These are phyloP conservation scores for Saguinus imperator DNA, from an alignment of 2,113 vertebrate genomes.

Conservation along the genomic window DNA sequence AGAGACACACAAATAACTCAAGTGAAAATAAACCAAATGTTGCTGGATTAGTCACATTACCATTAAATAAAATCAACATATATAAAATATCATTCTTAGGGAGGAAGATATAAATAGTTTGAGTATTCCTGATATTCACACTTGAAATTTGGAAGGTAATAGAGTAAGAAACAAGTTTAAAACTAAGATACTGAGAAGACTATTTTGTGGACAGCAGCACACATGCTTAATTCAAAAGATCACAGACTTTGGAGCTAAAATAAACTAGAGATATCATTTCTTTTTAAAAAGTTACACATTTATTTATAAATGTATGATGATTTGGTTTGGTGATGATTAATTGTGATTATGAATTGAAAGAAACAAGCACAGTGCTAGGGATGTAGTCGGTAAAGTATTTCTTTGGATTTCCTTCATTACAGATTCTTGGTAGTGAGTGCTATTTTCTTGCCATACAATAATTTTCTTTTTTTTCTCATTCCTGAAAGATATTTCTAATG, in stretches of 20 bases:
- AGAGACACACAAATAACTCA: background rate
- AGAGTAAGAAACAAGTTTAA: background rate
- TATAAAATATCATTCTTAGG: background rate
- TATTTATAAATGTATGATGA: background rate
- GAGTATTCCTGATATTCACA: fast-evolving
- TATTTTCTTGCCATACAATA: background rate
- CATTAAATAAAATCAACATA: background rate
- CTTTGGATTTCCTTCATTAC: background rate
- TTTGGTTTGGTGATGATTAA: background rate
- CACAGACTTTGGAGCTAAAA: background rate
- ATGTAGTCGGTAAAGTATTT: background rate
- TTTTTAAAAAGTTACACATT: background rate
- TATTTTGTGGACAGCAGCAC: background rate
- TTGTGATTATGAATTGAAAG: background rate
- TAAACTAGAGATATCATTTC: background rate
- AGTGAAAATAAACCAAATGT: background rate
- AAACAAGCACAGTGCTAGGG: background rate
- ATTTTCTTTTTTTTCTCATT: background rate
- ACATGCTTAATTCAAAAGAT: background rate
- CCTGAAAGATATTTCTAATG: background rate
- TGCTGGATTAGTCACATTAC: background rate
- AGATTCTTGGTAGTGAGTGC: too few relatives aligned
- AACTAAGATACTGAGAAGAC: background rate
- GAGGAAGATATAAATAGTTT: background rate
- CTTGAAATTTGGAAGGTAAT: background rate